Evolutionary conservation across 2,797 vertebrate species (phyloP).

Genomic region (Mormyrus hasselquistii): DNA sequence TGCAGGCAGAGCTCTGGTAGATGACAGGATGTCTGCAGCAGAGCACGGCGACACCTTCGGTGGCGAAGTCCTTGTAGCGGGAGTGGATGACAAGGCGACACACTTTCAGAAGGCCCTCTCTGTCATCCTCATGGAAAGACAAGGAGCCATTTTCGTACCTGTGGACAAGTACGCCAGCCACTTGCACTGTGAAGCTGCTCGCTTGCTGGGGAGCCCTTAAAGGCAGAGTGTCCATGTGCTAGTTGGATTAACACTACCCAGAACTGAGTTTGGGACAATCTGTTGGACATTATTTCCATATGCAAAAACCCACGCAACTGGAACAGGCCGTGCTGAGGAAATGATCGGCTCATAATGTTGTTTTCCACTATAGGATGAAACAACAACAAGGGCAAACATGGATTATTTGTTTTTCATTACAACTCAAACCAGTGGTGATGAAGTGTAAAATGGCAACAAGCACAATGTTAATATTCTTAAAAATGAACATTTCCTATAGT

Average conservation of each 20-base stretch:
- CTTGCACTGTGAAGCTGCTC: background rate
- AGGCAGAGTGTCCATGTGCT: background rate
- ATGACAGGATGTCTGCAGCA: conserved; percentile 76
- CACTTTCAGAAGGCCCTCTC: conserved; percentile 84
- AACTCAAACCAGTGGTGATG: background rate
- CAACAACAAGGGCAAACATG: background rate
- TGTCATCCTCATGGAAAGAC: conserved; percentile 90
- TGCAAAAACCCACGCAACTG: background rate
- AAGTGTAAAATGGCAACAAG: background rate
- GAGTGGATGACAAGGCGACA: conserved; percentile 86
- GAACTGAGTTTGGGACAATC: background rate
- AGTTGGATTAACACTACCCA: background rate
- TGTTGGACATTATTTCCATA: background rate
- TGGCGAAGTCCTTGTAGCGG: conserved; percentile 80
- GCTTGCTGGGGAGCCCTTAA: background rate
- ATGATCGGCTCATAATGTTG: background rate
- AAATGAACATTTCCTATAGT: background rate
- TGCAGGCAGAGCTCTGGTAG: conserved; percentile 85
- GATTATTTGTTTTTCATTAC: background rate
- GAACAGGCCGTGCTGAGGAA: background rate
- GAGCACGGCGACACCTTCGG: conserved; percentile 78
- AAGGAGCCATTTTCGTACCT: conserved; percentile 91
- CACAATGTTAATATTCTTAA: background rate
- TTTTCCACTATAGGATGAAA: background rate
- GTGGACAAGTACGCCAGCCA: background rate